Evolutionary conservation across 2,888 invertebrate species (phyloP), one percentile per base, ranked within the genome.

Genomic region (Odontocerum albicorne): DNA sequence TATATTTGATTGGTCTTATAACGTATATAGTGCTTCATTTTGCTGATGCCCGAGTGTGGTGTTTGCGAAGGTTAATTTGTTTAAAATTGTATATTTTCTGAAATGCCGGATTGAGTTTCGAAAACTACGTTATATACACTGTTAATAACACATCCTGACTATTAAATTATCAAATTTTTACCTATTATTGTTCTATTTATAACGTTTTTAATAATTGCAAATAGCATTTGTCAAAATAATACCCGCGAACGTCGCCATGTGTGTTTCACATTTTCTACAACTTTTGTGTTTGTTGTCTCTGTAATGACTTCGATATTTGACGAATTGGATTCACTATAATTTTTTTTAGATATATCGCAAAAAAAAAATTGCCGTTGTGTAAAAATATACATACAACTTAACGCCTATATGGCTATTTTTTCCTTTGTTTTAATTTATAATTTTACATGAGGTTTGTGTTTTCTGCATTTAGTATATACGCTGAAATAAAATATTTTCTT

Each of bases 231-330:
- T 58, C 58, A 58, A 55, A 51, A 55, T 55, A 51, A n/a, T 49
- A 42, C 45, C 51, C 46, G 51, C 46, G 58, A 55, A 59, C 59
- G 55, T 59, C 59, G 59, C 59, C 59, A 59, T 59, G 59, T 59
- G 59, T 55, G 46, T 55, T 59, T 51, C 52, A 40, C 51, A 52
- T 51, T 52, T 35, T 21, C 21, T n/a, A 10, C 19, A 54, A 35
- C 36, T 45, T 52, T 38, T 36, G 35, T 4, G 7, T 47, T 12
- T 20, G 33, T 51, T 43, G 43, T 51, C 43, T 49, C 49, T 32
- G 49, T 42, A 49, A 45, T n/a, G 16, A 27, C 10, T 15, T 7
- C 12, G 22, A 8, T 43, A 21, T 3, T 42, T 8, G 32, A 13
- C 17, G 7, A 6, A 8, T 45, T 45, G 31, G 27, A 31, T 43